Percentiles rank a stretch among this genome's conserved stretches.
Evolutionary conservation across 2,797 vertebrate genomes (phyloP).

Genomic region (Dendrocincla fuliginosa): DNA sequence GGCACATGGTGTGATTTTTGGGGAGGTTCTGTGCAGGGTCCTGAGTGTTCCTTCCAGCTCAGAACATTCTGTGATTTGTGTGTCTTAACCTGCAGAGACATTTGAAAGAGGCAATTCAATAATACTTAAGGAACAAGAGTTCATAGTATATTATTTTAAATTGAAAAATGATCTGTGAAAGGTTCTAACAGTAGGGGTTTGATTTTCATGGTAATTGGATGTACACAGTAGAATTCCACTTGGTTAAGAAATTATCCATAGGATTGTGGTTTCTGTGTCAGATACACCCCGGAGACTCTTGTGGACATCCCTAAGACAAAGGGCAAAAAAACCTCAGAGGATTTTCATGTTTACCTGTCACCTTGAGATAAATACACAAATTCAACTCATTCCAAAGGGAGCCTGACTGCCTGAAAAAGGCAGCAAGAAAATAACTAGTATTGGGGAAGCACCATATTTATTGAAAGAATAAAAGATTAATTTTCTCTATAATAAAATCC

Average conservation of each 20-base stretch:
- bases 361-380: background rate
- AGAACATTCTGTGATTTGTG: background rate
- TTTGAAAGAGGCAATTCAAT: background rate
- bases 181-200: background rate
- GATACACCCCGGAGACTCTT: background rate
- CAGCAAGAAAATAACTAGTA: background rate
- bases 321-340: background rate
- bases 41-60: background rate
- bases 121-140: background rate
- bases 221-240: background rate
- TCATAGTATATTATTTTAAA: background rate
- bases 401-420: background rate
- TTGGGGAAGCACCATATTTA: background rate
- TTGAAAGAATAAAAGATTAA: background rate
- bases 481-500: slow-evolving; percentile 4
- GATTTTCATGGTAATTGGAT: background rate
- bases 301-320: background rate
- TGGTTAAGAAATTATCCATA: background rate
- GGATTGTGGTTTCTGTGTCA: background rate
- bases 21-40: background rate
- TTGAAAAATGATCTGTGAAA: background rate
- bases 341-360: background rate
- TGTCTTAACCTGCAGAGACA: background rate
- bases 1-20: background rate
- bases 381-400: background rate